Percentiles rank a stretch among this genome's conserved stretches.
Conservation (phyloP, 2,113 vertebrate genomes). For the Corvus hawaiiensis region DNA sequence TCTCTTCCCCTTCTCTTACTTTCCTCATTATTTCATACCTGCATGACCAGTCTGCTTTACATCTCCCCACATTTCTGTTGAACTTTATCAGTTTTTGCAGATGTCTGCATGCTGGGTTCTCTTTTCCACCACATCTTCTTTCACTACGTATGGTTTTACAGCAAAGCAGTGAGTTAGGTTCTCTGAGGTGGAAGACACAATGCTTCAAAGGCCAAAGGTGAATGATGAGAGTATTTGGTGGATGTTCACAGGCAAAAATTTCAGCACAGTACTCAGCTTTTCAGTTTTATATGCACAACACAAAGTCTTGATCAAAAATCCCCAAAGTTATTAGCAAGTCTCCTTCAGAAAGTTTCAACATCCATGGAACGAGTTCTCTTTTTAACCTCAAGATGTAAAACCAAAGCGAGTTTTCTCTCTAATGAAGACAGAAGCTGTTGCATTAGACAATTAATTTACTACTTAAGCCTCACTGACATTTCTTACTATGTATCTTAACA, state of each 20-base stretch:
- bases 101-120: background rate
- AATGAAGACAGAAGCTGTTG: background rate
- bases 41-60: background rate
- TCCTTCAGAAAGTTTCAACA: background rate
- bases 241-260: background rate
- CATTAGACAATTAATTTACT: slow-evolving; percentile 35
- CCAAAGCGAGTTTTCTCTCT: background rate
- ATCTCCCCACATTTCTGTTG: background rate
- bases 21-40: background rate
- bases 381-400: slow-evolving; percentile 2
- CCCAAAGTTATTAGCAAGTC: background rate
- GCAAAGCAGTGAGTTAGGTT: background rate
- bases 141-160: background rate
- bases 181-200: background rate
- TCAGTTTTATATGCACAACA: background rate
- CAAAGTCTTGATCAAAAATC: background rate
- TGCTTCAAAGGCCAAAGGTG: background rate
- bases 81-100: background rate
- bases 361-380: background rate
- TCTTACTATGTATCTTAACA: background rate
- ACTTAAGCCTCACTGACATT: slow-evolving; percentile 17
- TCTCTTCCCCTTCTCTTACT: background rate
- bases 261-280: background rate
- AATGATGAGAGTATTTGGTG: background rate
- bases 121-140: background rate